Evolutionary conservation across 1,140 invertebrate genomes (phyloP).

Genomic region (Drosophila repletoides): DNA sequence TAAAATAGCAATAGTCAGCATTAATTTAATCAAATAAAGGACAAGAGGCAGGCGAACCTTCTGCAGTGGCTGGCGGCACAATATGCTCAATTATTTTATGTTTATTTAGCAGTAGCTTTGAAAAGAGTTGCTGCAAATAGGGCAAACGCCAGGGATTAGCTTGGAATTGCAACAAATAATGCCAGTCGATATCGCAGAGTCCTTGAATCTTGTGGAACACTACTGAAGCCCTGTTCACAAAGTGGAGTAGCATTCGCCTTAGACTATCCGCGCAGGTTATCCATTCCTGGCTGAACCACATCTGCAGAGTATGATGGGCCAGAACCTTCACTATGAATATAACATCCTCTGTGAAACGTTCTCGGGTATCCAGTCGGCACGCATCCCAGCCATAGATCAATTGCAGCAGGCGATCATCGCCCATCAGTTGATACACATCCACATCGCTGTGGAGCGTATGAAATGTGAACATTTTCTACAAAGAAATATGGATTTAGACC

Average conservation of each 20-base stretch:
- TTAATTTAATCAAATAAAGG: not conserved
- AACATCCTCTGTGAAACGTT: slow-evolving; percentile 34
- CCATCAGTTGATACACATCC: slow-evolving; percentile 70
- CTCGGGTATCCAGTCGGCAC: slow-evolving; percentile 36
- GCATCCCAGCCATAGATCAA: slow-evolving; percentile 69
- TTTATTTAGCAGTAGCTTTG: slow-evolving; percentile 52
- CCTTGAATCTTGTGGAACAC: slow-evolving; percentile 39
- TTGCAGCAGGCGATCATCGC: slow-evolving; percentile 56
- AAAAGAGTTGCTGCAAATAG: slow-evolving; percentile 58
- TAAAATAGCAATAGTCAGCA: not conserved
- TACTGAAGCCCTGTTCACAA: slow-evolving; percentile 31
- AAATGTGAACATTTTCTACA: slow-evolving; percentile 66
- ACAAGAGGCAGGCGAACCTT: slow-evolving; percentile 35
- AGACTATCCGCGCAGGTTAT: slow-evolving; percentile 39
- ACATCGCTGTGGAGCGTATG: slow-evolving; percentile 48
- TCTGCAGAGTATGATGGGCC: slow-evolving; percentile 58
- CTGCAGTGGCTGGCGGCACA: slow-evolving; percentile 45
- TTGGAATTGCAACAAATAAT: slow-evolving; percentile 54
- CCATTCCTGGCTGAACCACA: slow-evolving; percentile 75
- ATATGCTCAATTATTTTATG: slow-evolving; percentile 55
- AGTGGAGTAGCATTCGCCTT: slow-evolving; percentile 45
- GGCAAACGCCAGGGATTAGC: slow-evolving; percentile 54
- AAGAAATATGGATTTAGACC: not conserved
- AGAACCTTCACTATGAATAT: slow-evolving; percentile 47
- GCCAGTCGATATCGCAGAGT: slow-evolving; percentile 58